Percentiles rank a stretch among this genome's conserved stretches.
Evolutionary conservation across 2,113 vertebrate genomes (phyloP).

Genomic region (Triplophysa dalaica): DNA sequence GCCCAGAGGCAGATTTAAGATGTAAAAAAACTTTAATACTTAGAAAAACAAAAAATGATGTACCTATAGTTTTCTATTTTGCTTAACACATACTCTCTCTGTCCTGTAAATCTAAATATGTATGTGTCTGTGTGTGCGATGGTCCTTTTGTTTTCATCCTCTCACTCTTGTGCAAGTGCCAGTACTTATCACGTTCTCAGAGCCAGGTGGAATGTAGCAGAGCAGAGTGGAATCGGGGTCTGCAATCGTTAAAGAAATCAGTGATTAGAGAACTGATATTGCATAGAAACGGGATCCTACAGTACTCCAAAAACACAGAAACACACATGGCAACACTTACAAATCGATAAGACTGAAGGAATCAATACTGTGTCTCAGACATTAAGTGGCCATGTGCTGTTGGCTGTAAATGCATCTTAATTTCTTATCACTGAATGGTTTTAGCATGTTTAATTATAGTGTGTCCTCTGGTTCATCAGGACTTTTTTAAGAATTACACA

Average conservation of each 20-base stretch:
- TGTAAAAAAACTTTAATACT: no score
- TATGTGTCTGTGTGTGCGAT: no score
- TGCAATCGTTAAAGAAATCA: neutral
- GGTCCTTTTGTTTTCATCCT: neutral
- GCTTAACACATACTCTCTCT: neutral
- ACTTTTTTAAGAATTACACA: no score
- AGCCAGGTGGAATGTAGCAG: neutral
- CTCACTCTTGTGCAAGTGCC: neutral
- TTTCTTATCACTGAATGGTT: neutral
- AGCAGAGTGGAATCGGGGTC: neutral
- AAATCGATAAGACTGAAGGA: neutral
- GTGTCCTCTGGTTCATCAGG: neutral
- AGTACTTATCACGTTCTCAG: slow-evolving; percentile 6
- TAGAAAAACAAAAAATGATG: no score
- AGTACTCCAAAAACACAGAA: neutral
- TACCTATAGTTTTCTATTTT: neutral
- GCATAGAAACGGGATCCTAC: neutral
- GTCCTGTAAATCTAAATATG: neutral
- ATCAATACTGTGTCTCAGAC: neutral
- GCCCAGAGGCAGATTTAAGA: no score
- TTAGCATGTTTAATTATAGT: neutral
- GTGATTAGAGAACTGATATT: slow-evolving; percentile 10
- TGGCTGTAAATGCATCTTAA: neutral
- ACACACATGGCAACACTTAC: neutral
- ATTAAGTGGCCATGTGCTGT: neutral